These are phyloP conservation scores for Cranoglanis bouderius DNA, from an alignment of 2,113 vertebrate genomes.

Conservation along the genomic window DNA sequence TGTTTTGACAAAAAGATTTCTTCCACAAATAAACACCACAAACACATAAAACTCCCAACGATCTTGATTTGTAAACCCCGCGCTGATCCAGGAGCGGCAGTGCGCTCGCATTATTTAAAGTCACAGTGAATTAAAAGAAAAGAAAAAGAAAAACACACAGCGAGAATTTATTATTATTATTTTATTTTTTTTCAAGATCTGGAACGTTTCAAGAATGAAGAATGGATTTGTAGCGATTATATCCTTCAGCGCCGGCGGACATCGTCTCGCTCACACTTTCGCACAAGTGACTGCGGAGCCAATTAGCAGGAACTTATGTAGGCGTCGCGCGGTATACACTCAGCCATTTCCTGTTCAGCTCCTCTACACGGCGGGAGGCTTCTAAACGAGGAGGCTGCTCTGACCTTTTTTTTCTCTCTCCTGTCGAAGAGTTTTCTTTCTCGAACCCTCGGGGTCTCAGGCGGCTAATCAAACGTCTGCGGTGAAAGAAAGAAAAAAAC, in stretches of 20 bases:
- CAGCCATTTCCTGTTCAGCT: constrained; percentile 22
- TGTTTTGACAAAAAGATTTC: neutral
- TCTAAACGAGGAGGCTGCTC: constrained; percentile 20
- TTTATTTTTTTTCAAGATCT: neutral
- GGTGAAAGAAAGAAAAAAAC: constrained; percentile 15
- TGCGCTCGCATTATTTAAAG: neutral
- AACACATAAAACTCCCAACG: neutral
- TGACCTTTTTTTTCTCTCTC: constrained; percentile 29
- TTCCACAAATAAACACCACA: neutral
- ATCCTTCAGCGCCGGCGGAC: neutral
- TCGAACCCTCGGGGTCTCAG: constrained; percentile 13
- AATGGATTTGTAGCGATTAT: constrained; percentile 3
- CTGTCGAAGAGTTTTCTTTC: constrained; percentile 36
- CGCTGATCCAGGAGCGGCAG: neutral
- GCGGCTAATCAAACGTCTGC: constrained; percentile 44
- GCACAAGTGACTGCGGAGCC: constrained; percentile 26
- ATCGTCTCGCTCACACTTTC: neutral
- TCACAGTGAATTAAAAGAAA: neutral
- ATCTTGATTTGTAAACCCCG: neutral
- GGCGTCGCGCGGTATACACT: constrained; percentile 3
- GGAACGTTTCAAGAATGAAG: neutral
- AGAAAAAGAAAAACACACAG: neutral
- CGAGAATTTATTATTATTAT: neutral
- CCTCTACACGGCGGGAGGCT: neutral
- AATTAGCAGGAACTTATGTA: constrained; percentile 40